Base-by-base conservation (phyloP, 2,113 vertebrate genomes). In the Melanotaenia duboulayi region DNA sequence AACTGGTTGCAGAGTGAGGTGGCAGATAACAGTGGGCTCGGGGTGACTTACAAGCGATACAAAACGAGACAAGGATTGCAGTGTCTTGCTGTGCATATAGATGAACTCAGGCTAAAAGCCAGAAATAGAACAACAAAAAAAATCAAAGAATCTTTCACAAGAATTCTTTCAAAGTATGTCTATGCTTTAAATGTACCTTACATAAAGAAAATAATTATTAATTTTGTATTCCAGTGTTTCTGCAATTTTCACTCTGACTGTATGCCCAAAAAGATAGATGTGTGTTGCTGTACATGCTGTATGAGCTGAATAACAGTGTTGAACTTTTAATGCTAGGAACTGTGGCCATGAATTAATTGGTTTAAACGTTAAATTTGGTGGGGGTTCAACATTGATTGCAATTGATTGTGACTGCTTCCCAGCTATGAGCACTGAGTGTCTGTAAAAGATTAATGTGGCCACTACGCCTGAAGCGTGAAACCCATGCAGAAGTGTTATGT, bases 21-120 rank as follows among this genome's bases (percentile, higher is more conserved):
- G 81, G 82, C 85, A 84, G 91, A 91, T 91, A 91, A 87, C 82
- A 75, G 68, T 74, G 75, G 74, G 82, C 82, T 90, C n/a, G 44
- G 65, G 85, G 81, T 87, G 87, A 91, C 86, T 86, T 87, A 83
- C 80, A 76, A 76, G 76, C 66, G 80, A 82, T 81, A 75, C 71
- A 81, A 82, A 87, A 80, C 65, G 76, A 92, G 88, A 89, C 85
- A 84, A 87, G 84, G 65, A 66, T 73, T 64, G 46, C 37, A 70
- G 66, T 84, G 25, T 74, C 80, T 62, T 44, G 67, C 80, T 71
- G 78, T 86, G 86, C 81, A 90, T 91, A 80, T 76, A 84, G 71
- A 91, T 83, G 80, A 85, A 65, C 52, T 39, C 58, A 23, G 37
- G 55, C 55, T 48, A 13, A 67, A 75, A 73, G 37, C 7, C 49